Evolutionary conservation across 2,888 invertebrate genomes (phyloP), one percentile per base, ranked within the genome.

Genomic region (Macroteleia sp.): DNA sequence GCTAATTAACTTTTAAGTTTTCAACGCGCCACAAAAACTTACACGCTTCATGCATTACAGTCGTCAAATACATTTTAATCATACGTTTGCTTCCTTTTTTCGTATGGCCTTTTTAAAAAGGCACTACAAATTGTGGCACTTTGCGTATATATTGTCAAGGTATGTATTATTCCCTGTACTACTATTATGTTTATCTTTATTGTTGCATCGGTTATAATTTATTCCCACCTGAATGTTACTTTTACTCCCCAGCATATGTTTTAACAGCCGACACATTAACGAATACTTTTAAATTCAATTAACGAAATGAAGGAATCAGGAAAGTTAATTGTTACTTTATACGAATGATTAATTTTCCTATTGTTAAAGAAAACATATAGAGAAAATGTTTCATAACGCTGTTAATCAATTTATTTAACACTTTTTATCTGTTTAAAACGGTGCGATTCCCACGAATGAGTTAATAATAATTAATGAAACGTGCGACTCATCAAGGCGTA

Each of bases 161-260:
- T 56, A 62, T 48, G 62, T 59, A 64, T 64, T 76, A 64, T 70
- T 69, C 62, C 48, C 69, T 30, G 64, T 44, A 44, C 69, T 64
- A 52, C 64, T 64, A 76, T 69, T 76, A 76, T 17, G 76, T 70
- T 76, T 76, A 76, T 76, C 76, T 70, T 76, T 76, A 76, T 70
- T 69, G 69, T 76, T 76, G 34, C 76, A 76, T 76, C 76, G 64
- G 69, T 70, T 69, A 76, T 76, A 76, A 76, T 76, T 76, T 76
- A 69, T 69, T 69, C 69, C 62, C 62, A 46, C 62, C 75, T 69
- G 69, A 52, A 36, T 22, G 62, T 52, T 34, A 56, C 46, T 50
- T 66, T 69, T 75, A 64, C 10, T 46, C 34, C 10, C 46, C 9
- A 9, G 39, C 32, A 17, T 44, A 73, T 20, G 28, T 46, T 74